Evolutionary conservation across 2,888 invertebrate genomes (phyloP), one percentile per base, ranked within the genome.

Genomic region (Drosophila flavopinicola): DNA sequence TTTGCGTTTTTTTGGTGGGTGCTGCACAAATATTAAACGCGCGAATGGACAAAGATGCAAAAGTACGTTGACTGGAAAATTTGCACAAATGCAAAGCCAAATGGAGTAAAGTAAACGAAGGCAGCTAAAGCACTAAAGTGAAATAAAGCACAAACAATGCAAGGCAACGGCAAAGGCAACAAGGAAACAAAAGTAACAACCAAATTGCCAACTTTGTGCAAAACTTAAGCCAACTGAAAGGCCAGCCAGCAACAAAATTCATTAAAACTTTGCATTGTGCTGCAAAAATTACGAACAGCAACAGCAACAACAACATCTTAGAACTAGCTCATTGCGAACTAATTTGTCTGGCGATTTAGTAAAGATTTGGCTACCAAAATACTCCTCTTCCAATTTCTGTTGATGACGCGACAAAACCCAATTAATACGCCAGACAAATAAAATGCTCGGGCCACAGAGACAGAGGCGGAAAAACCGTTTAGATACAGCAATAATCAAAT

Each of bases 401-500:
- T 80, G 80, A 83, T 83, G 85, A 83, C 85, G 85, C 85, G 85
- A 80, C 87, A 77, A 82, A 85, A 82, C 84, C 87, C 85, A 86
- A 86, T 86, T 86, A 86, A 87, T 85, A 75, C 73, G 77, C 77
- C 73, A 87, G 86, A 87, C 87, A 87, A 85, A 87, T 83, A 87
- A 82, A 78, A 82, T 68, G 61, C 58, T 59, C 59, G 27, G 49
- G 20, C 44, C 25, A 41, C 57, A 33, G 17, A 32, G 42, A 35
- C 52, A 59, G n/a, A 47, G 61, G 44, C 48, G 57, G 63, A 42
- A 66, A 58, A 71, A 71, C 60, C 78, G 84, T 77, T 83, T 85
- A 83, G 85, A 82, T 85, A 80, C 72, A 78, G 80, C 73, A 83
- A 84, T 84, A 84, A 68, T 61, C 73, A 72, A 83, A 83, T 79